Conservation (phyloP, 2,888 invertebrate genomes). For the Iselma pallidipennis region DNA sequence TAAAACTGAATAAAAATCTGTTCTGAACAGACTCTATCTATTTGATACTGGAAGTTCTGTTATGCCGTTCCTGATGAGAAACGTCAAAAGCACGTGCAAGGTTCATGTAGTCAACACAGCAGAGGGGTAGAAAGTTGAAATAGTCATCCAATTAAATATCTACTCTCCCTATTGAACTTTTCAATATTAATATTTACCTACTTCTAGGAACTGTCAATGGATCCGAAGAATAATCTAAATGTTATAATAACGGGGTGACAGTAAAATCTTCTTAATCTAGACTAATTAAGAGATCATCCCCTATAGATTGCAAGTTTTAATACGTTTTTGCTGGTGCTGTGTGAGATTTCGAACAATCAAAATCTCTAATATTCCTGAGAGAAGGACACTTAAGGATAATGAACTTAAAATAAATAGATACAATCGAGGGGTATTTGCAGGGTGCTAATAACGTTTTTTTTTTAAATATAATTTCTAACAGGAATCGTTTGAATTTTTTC, state of each 20-base stretch:
- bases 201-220: not conserved
- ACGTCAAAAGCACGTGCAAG: conserved; percentile 13
- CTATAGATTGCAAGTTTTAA: too few relatives aligned
- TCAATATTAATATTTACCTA: not conserved
- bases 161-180: not conserved
- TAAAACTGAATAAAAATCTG: not conserved
- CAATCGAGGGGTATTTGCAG: not conserved
- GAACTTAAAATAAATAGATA: not conserved
- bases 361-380: not conserved
- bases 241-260: not conserved
- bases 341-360: not conserved
- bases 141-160: conserved; percentile 2
- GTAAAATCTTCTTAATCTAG: not conserved
- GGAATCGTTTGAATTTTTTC: not conserved
- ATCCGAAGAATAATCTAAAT: not conserved
- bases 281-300: not conserved
- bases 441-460: not conserved
- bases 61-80: conserved; percentile 10
- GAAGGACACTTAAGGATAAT: not conserved
- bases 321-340: too few relatives aligned
- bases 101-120: not conserved
- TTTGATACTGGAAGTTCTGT: not conserved
- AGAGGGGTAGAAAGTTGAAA: not conserved
- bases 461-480: not conserved
- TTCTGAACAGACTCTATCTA: not conserved